Conservation (phyloP, 30 jellyfish, hydroid and myxozoan species). For the Rhopilema esculentum region DNA sequence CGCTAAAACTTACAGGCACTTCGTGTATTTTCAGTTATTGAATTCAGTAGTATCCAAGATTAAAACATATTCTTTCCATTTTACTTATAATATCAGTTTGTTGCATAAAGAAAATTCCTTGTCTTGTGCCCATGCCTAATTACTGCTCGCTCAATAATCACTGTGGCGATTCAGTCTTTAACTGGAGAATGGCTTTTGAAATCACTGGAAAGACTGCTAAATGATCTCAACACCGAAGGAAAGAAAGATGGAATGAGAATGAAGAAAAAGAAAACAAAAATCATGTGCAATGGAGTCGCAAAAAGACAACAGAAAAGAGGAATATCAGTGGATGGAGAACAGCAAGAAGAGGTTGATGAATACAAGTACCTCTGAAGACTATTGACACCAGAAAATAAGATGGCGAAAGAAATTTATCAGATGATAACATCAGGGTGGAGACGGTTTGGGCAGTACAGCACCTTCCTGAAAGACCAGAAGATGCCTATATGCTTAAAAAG, state of each 20-base stretch:
- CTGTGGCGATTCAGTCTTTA: no score
- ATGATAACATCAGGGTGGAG: conserved; percentile 68
- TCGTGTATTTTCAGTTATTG: no score
- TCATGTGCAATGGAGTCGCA: conserved; percentile 9
- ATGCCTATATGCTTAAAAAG: conserved; percentile 61
- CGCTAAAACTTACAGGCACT: no score
- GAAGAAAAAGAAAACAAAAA: neutral
- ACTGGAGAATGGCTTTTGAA: no score
- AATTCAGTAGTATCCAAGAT: no score
- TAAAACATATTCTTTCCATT: no score
- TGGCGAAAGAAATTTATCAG: conserved; percentile 48
- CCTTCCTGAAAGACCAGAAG: conserved; percentile 58
- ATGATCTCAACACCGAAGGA: conserved; percentile 4
- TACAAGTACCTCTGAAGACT: conserved; percentile 64
- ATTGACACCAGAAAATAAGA: conserved; percentile 56
- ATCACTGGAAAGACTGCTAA: neutral
- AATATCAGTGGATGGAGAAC: conserved; percentile 42
- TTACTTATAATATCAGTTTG: no score
- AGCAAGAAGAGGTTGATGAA: conserved; percentile 51
- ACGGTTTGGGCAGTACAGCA: conserved; percentile 69
- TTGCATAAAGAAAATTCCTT: no score
- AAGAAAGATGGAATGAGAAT: conserved; percentile 4
- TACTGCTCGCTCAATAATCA: no score
- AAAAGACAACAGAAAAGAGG: neutral
- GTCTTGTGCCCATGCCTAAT: no score